Base-by-base conservation (phyloP, 2,113 vertebrate species). In the Hippocampus mohnikei region DNA sequence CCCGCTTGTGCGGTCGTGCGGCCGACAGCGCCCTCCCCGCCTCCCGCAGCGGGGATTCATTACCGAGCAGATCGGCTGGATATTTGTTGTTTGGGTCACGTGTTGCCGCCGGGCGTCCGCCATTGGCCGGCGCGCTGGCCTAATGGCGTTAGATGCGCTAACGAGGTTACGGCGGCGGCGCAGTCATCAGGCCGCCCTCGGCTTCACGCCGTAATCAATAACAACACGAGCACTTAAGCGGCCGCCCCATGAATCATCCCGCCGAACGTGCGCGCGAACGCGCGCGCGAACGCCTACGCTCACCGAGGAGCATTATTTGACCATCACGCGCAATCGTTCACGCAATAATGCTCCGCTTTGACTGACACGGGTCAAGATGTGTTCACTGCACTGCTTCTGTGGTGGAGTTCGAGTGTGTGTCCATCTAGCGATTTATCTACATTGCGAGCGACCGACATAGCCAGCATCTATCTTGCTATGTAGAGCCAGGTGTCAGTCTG, bases 1-100 rank as follows among this genome's bases (percentile, higher is more conserved):
- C 91, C 94, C 94, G 94, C 94, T 95, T 94, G 94, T 95, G 93
- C 95, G 95, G 95, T 94, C 94, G 95, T 4, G 90, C 92, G 89
- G 92, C 93, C 94, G 94, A 95, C 94, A 95, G 94, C 94, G 92
- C 92, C 92, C 90, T 94, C 50, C 93, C 92, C 94, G 89, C 92
- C 88, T 93, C 87, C 88, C 88, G 91, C 91, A 71, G 37, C 77
- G 82, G 86, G 88, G 86, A 92, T 90, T 94, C 94, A 94, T 95
- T 92, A 93, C 89, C 86, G 87, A 68, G 78, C 21, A 77, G 75
- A 74, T 78, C 40, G 79, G 76, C 88, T 88, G 85, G 87, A 89
- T 90, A 91, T 85, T 88, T 75, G 89, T 87, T 90, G 91, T 91
- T 80, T 42, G 83, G 84, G 87, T 88, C 87, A 88, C 81, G 83